phyloP scores from a whole-genome alignment of 2,888 invertebrate species.

The Cephus runcator region DNA sequence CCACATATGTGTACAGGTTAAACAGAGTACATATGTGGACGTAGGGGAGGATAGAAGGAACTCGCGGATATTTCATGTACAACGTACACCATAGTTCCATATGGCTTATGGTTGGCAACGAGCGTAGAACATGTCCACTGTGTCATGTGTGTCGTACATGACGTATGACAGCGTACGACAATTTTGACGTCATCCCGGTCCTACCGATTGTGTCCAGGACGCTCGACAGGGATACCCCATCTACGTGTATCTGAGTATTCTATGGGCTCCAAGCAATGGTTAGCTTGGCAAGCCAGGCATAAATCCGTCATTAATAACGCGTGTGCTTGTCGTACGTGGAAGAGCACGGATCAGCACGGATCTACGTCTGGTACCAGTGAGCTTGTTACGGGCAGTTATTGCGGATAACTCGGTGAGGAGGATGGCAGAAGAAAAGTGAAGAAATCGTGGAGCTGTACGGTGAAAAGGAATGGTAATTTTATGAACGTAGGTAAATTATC shows the following conservation, averaged over 20 bases:
- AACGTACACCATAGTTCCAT: conserved; percentile 45
- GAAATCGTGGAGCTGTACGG: background rate
- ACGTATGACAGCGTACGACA: conserved; percentile 56
- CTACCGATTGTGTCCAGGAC: background rate
- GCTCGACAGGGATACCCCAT: background rate
- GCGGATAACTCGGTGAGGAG: background rate
- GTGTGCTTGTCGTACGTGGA: background rate
- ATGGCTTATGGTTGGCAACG: conserved; percentile 46
- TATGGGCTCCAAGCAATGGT: conserved; percentile 30
- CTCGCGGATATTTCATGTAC: conserved; percentile 37
- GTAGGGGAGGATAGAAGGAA: background rate
- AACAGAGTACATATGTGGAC: background rate
- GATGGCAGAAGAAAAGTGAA: background rate
- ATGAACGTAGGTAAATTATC: background rate
- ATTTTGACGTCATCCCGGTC: conserved; percentile 49
- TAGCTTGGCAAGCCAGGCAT: conserved; percentile 57
- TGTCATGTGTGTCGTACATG: conserved; percentile 52
- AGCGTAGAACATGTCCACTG: conserved; percentile 49
- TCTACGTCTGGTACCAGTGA: background rate
- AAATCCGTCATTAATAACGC: conserved; percentile 58
- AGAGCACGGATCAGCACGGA: background rate
- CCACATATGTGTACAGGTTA: background rate
- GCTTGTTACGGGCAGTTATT: background rate
- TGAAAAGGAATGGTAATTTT: background rate
- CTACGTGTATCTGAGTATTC: background rate